Conservation (phyloP, 2,797 vertebrate genomes). For the Cossypha caffra region DNA sequence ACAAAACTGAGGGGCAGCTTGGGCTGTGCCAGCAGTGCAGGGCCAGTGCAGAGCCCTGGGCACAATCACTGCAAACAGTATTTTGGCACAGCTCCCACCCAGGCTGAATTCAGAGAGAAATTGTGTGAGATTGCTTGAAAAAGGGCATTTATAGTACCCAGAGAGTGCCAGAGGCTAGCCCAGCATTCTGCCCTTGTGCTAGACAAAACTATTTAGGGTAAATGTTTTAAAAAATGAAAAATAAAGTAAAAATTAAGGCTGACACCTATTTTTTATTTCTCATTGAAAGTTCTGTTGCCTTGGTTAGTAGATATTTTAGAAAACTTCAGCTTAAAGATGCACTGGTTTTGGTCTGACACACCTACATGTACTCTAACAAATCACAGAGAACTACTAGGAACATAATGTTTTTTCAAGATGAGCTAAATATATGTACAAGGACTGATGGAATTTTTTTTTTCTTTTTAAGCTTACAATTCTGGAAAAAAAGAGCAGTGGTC, state of each 20-base stretch:
- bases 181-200: neutral
- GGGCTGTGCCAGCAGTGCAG: neutral
- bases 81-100: neutral
- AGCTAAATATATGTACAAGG: neutral
- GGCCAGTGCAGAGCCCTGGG: neutral
- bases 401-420: neutral
- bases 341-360: neutral
- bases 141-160: neutral
- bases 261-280: neutral
- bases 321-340: neutral
- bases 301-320: neutral
- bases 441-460: neutral
- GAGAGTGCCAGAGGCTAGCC: neutral
- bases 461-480: neutral
- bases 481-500: neutral
- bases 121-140: neutral
- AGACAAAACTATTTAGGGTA: neutral
- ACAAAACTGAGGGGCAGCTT: fast-evolving
- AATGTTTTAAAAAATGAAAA: neutral
- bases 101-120: neutral
- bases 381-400: neutral
- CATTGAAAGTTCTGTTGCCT: neutral
- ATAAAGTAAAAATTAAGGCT: neutral
- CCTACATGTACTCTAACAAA: neutral
- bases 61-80: fast-evolving